phyloP scores from a whole-genome alignment of 2,113 vertebrate genomes.

The Orientallactaga bullata region DNA sequence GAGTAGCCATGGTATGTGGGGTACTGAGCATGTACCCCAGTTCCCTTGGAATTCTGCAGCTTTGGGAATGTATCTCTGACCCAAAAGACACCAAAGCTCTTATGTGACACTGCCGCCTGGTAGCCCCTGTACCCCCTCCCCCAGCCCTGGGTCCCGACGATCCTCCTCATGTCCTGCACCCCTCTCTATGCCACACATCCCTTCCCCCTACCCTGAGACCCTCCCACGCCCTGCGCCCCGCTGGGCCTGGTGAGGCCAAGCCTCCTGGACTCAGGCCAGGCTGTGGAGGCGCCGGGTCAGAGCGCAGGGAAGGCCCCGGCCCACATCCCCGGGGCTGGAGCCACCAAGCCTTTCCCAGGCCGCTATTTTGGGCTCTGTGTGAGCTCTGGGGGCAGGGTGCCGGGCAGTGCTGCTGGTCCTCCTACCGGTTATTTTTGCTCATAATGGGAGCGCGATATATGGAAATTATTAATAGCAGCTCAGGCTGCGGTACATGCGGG shows the following conservation, averaged over 20 bases:
- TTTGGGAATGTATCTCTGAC: background rate
- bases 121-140: background rate
- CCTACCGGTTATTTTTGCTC: conserved; percentile 59
- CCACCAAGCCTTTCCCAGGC: conserved; percentile 25
- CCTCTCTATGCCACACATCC: background rate
- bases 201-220: background rate
- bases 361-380: conserved; percentile 65
- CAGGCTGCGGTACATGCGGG: conserved; percentile 26
- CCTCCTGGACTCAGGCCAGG: conserved; percentile 51
- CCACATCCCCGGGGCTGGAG: background rate
- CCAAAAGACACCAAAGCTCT: background rate
- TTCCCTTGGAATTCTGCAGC: background rate
- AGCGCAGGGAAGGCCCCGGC: conserved; percentile 13
- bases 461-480: conserved; percentile 69
- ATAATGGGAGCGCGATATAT: conserved; percentile 22
- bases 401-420: background rate
- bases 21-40: background rate
- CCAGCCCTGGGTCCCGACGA: background rate
- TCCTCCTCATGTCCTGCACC: background rate
- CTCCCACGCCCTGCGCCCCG: background rate
- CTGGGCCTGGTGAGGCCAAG: background rate
- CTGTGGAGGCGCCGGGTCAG: conserved; percentile 48
- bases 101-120: background rate
- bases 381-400: conserved; percentile 25
- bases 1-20: background rate